Evolutionary conservation across 2,888 invertebrate species (phyloP).

Genomic region (Bibio marci): DNA sequence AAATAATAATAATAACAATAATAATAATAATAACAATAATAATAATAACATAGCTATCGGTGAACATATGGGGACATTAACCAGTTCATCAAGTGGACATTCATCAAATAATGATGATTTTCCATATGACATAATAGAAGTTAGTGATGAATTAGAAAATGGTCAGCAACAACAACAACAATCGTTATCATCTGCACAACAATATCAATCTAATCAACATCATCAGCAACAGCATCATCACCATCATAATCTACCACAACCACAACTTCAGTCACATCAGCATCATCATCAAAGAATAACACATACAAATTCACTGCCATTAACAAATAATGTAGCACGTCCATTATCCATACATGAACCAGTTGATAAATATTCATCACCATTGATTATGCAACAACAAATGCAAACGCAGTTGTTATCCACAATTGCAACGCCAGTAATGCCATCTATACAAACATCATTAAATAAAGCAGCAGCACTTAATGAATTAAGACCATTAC

Average conservation of each 20-base stretch:
- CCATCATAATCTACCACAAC: constrained; percentile 16
- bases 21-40: too few relatives aligned
- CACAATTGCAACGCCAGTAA: too few relatives aligned
- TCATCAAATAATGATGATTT: constrained; percentile 44
- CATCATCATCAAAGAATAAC: constrained; percentile 21
- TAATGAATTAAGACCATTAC: constrained; percentile 26
- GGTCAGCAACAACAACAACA: constrained; percentile 12
- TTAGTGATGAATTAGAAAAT: constrained; percentile 28
- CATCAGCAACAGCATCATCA: constrained; percentile 19
- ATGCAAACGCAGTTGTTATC: too few relatives aligned
- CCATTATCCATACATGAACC: constrained; percentile 13
- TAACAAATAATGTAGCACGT: constrained; percentile 13
- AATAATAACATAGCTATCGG: neutral
- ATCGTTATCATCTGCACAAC: constrained; percentile 15
- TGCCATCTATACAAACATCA: too few relatives aligned
- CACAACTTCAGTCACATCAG: constrained; percentile 5
- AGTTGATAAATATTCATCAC: constrained; percentile 7
- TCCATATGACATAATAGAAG: constrained; percentile 40
- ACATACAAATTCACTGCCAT: constrained; percentile 24
- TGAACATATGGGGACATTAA: constrained; percentile 34
- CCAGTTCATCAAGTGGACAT: constrained; percentile 44
- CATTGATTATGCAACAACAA: too few relatives aligned
- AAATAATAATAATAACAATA: neutral
- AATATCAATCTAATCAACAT: constrained; percentile 16
- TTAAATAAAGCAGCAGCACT: constrained; percentile 11